Percentiles rank a stretch among this genome's conserved stretches.
phyloP scores from a whole-genome alignment of 1,140 invertebrate genomes.

The Ceratoteleas bidentatus region DNA sequence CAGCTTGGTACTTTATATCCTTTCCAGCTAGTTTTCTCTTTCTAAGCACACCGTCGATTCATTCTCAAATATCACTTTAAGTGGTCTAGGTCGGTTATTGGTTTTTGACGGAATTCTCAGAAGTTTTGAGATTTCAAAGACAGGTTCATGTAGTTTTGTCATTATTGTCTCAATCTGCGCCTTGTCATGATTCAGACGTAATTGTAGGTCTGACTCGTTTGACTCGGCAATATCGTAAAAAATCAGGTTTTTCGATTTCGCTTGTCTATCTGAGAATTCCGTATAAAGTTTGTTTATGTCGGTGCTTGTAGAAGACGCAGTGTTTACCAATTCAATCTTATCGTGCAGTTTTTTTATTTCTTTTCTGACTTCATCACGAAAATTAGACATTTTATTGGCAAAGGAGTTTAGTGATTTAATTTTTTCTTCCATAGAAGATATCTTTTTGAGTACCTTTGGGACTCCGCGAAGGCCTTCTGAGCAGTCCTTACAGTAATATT shows the following conservation, averaged over 20 bases:
- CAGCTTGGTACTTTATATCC: neutral
- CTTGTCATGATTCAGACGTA: slow-evolving; percentile 2
- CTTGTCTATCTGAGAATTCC: neutral
- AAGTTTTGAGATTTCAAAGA: neutral
- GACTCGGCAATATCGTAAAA: slow-evolving; percentile 13
- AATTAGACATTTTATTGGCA: neutral
- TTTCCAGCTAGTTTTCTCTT: neutral
- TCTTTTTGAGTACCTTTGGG: neutral
- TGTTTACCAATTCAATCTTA: neutral
- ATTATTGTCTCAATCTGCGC: neutral
- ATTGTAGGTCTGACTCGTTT: neutral
- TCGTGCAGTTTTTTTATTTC: neutral
- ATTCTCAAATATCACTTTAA: slow-evolving; percentile 5
- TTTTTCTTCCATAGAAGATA: neutral
- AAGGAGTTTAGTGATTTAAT: neutral
- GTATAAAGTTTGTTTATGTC: neutral
- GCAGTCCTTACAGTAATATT: slow-evolving; percentile 5
- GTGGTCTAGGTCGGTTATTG: slow-evolving; percentile 1
- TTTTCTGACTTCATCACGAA: neutral
- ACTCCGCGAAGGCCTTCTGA: neutral
- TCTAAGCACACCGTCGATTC: neutral
- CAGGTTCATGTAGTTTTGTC: neutral
- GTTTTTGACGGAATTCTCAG: slow-evolving; percentile 1
- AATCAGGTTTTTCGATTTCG: neutral
- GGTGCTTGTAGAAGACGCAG: neutral